Evolutionary conservation across 1,140 invertebrate species (phyloP).

Genomic region (Diorhabda carinulata): DNA sequence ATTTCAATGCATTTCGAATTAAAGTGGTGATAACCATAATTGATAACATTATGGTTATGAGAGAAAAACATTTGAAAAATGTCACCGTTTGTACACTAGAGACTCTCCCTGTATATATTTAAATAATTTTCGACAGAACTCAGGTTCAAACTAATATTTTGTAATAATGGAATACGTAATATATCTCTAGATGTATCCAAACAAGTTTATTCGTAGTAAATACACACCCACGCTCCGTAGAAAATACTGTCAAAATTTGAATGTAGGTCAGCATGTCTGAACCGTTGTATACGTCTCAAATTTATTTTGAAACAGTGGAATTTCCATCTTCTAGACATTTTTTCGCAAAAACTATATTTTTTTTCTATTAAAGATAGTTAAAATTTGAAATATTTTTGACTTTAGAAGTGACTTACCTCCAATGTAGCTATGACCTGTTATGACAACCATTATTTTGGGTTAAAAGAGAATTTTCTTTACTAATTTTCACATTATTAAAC

Average conservation of each 20-base stretch:
- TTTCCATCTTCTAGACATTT: neutral
- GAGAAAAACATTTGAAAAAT: no score
- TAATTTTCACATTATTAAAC: neutral
- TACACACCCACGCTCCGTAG: neutral
- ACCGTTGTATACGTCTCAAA: neutral
- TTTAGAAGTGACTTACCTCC: neutral
- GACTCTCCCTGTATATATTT: no score
- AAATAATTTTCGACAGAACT: no score
- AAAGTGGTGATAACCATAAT: no score
- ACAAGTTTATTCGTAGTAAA: no score
- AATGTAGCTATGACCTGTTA: slow-evolving; percentile 5
- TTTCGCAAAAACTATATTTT: no score
- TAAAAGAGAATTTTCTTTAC: neutral
- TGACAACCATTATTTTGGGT: slow-evolving; percentile 1
- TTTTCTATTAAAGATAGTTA: neutral
- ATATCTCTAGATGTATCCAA: no score
- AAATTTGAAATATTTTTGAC: neutral
- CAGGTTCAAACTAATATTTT: no score
- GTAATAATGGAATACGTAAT: no score
- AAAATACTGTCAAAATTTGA: neutral
- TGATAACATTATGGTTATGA: no score
- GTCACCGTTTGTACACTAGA: no score
- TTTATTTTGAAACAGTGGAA: neutral
- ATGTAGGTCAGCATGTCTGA: neutral
- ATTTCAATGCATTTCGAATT: no score